These are phyloP conservation scores for Aleiodes alternator DNA, from an alignment of 2,888 invertebrate genomes.

Conservation along the genomic window DNA sequence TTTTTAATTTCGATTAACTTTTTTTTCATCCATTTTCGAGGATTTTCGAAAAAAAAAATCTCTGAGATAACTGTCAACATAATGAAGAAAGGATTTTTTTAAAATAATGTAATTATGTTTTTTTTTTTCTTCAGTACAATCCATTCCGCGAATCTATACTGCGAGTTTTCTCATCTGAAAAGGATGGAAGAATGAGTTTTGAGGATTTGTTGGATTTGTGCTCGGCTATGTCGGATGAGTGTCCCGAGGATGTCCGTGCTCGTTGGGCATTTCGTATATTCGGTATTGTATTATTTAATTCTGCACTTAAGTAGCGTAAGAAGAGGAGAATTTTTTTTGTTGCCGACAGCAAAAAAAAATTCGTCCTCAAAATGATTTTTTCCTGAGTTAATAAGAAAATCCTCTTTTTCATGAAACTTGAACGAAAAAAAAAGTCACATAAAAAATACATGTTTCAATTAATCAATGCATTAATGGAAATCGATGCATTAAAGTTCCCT, in stretches of 20 bases:
- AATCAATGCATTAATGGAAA: no score
- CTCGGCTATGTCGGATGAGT: conserved; percentile 85
- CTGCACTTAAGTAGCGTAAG: no score
- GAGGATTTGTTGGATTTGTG: conserved; percentile 88
- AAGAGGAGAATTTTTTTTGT: no score
- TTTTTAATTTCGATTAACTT: no score
- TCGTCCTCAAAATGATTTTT: background rate
- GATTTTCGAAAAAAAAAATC: no score
- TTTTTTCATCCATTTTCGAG: no score
- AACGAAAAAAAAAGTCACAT: background rate
- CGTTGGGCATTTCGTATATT: conserved; percentile 87
- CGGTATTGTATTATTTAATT: conserved; percentile 76
- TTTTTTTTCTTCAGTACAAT: conserved; percentile 79
- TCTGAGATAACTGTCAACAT: no score
- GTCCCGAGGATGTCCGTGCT: conserved; percentile 84
- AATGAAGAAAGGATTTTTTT: background rate
- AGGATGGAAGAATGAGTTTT: conserved; percentile 83
- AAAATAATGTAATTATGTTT: background rate
- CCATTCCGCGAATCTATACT: conserved; percentile 85
- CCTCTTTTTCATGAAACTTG: conserved; percentile 12
- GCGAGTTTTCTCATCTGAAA: conserved; percentile 84
- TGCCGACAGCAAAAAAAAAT: background rate
- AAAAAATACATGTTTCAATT: no score
- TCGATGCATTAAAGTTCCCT: no score
- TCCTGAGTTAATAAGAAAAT: background rate